Evolutionary conservation across 2,797 vertebrate genomes (phyloP).

Genomic region (Macroramphosus scolopax): DNA sequence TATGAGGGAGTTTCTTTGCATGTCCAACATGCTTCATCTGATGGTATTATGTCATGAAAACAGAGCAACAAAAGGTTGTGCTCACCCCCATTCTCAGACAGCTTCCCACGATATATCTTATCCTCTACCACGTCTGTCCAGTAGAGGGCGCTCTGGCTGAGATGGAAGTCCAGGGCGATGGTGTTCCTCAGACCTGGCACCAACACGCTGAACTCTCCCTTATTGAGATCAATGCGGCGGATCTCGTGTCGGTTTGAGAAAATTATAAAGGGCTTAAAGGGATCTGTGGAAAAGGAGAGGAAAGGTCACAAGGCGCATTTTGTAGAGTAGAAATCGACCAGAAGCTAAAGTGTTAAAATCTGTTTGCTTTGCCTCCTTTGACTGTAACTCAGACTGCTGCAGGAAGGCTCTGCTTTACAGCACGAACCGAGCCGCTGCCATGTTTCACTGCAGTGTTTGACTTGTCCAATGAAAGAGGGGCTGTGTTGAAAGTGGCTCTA

Average conservation of each 20-base stretch:
- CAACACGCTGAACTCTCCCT: conserved; percentile 94
- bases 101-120: conserved; percentile 96
- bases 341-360: conserved; percentile 19
- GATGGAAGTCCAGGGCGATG: conserved; percentile 96
- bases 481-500: conserved; percentile 49
- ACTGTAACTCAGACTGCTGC: conserved; percentile 21
- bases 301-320: not conserved
- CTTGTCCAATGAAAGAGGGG: conserved; percentile 32
- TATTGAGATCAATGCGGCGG: conserved; percentile 93
- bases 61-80: not conserved
- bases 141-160: conserved; percentile 93
- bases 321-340: not conserved
- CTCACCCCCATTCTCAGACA: conserved; percentile 93
- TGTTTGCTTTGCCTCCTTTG: not conserved
- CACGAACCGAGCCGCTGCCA: conserved; percentile 10
- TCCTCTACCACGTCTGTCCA: conserved; percentile 99
- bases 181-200: conserved; percentile 96
- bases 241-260: conserved; percentile 99
- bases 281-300: conserved; percentile 75
- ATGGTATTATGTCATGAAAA: not conserved
- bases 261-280: conserved; percentile 96
- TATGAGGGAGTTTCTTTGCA: no score
- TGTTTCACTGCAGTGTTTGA: conserved; percentile 30
- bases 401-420: conserved; percentile 23
- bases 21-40: not conserved